Base-by-base conservation (phyloP, 2,797 vertebrate genomes). In the Cirrhinus mrigala region DNA sequence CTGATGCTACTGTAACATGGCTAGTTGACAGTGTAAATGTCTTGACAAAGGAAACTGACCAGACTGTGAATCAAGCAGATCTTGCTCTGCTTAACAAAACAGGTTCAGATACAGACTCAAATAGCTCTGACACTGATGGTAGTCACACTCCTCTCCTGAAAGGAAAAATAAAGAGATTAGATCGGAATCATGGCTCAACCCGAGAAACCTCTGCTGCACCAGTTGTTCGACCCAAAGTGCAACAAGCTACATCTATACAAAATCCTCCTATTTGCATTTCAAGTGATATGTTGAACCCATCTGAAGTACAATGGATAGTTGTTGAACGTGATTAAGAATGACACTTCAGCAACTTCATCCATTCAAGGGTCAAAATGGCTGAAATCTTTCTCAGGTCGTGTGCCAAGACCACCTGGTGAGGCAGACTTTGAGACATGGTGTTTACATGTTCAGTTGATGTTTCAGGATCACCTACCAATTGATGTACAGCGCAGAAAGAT, bases 251-350 rank as follows among this genome's bases (percentile, higher is more conserved):
- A n/a, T n/a, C n/a, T n/a, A n/a, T n/a, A n/a, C n/a, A n/a, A n/a
- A n/a, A n/a, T n/a, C n/a, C n/a, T n/a, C n/a, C n/a, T n/a, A n/a
- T n/a, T n/a, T n/a, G n/a, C n/a, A n/a, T 60, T 27, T 76, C 24
- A 7, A n/a, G n/a, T n/a, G 52, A 85, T 6, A 8, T 83, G 10
- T 11, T 86, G 52, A 88, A 86, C 29, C 70, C 87, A 76, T 62
- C 83, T 29, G 81, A 88, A 7, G 46, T 81, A 20, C 81, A 77
- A 48, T 12, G 40, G 7, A 73, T 81, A 3, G 56, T 74, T 40
- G 78, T 80, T 60, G 56, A 85, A 44, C 68, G 40, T 87, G 11
- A 79, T 83, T 48, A 83, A 79, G 58, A 83, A 71, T 33, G 27
- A 79, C 16, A 52, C 18, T n/a, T 29, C 73, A 18, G 24, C 52